These are phyloP conservation scores for Ethmia dodecea DNA, from an alignment of 2,888 invertebrate genomes.

Conservation along the genomic window DNA sequence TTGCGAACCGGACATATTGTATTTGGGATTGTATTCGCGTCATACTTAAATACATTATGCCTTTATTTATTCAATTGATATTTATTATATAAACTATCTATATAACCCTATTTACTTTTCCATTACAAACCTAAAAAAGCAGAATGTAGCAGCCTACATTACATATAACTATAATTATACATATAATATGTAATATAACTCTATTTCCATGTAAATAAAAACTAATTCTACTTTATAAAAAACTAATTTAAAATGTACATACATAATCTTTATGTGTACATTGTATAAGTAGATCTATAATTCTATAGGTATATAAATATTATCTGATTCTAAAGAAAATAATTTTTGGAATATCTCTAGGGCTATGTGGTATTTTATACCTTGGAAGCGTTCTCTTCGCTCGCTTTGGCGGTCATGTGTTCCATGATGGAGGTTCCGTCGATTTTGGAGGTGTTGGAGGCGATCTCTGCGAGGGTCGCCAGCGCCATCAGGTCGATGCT, in stretches of 20 bases:
- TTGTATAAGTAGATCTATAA: constrained; percentile 74
- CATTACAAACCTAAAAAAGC: constrained; percentile 60
- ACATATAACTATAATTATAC: constrained; percentile 43
- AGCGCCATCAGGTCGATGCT: constrained; percentile 72
- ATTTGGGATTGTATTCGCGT: not conserved
- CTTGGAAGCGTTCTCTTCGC: constrained; percentile 58
- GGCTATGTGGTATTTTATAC: constrained; percentile 68
- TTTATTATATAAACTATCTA: constrained; percentile 43
- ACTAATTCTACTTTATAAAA: constrained; percentile 49
- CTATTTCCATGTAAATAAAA: constrained; percentile 65
- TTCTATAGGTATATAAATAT: constrained; percentile 68
- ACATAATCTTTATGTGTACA: constrained; percentile 69
- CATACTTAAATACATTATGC: constrained; percentile 57
- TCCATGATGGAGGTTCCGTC: constrained; percentile 46
- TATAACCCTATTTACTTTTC: constrained; percentile 50
- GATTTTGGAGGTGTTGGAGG: constrained; percentile 73
- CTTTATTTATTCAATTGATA: constrained; percentile 50
- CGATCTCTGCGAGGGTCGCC: constrained; percentile 82
- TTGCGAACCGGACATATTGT: not conserved
- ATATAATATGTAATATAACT: constrained; percentile 36
- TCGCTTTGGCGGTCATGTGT: constrained; percentile 42
- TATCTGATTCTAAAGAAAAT: constrained; percentile 73
- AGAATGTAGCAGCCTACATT: constrained; percentile 57
- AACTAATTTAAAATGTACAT: constrained; percentile 70
- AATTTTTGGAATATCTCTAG: constrained; percentile 73